Evolutionary conservation across 2,797 vertebrate species (phyloP), one percentile per base, ranked within the genome.

Genomic region (Acipenser ruthenus): DNA sequence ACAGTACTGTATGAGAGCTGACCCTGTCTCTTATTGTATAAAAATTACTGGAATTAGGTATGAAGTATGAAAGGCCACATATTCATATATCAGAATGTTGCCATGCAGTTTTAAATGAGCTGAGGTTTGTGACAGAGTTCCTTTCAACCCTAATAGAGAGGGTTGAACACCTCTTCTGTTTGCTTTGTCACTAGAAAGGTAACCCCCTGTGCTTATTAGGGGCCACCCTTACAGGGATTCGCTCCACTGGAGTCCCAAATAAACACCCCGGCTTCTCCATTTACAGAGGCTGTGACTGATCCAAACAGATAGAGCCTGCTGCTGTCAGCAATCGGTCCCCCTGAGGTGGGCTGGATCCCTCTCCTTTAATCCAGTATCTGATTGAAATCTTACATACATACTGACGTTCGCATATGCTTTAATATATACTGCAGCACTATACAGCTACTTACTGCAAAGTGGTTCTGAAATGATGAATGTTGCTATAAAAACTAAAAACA

Each of bases 251-350:
- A 12, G 55, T 58, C 55, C 13, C 11, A 10, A 58, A 15, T 13
- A 58, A 58, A 58, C 11, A n/a, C 55, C 55, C 55, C 1, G 55
- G 55, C 55, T 58, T 58, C 13, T n/a, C 55, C 12, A 10, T 11
- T 13, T 58, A 13, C 12, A 6, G 4, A 58, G 60, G 60, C 60
- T 13, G 23, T 62, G 60, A 62, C 60, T 23, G 60, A 62, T 62
- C 60, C 15, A 37, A 62, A 62, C 60, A 62, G 60, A 62, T 48
- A 62, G 9, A 37, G 47, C 6, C 8, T 37, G n/a, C 18, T 62
- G 60, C 60, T 62, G 60, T 62, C 60, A 62, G 2, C 18, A 62
- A 62, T 6, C 47, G 8, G 60, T 23, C n/a, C 15, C 60, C 60
- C 60, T 15, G 10, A 48, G 60, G 10, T 37, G 18, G 47, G 13